Evolutionary conservation across 2,888 invertebrate species (phyloP), one percentile per base, ranked within the genome.

Genomic region (Polydrusus pterygomalis): DNA sequence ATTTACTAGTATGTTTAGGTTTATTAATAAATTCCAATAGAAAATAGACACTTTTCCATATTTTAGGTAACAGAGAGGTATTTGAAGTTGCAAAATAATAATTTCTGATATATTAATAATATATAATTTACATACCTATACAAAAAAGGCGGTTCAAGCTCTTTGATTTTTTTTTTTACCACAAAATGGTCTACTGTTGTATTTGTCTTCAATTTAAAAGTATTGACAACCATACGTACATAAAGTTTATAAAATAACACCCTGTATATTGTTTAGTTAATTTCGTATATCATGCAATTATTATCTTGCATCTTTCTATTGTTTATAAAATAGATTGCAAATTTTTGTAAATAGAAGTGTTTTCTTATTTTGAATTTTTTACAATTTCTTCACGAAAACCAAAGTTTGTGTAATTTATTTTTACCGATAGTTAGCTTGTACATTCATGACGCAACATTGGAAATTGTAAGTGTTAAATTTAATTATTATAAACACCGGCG

Each of bases 1-100:
- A 75, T 75, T 75, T 75, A 70, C 60, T 76, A 72, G 60, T 62
- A 43, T 54, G 63, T 72, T 72, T 76, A 71, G 75, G 67, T 72
- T 76, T 56, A 56, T 56, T 34, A 64, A 43, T 65, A 63, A 60
- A 64, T 43, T 38, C 60, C 40, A 72, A 45, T 76, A 72, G 71
- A 47, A 51, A 56, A 71, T 63, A 54, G 18, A 58, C 68, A 71
- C 68, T 60, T 72, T 71, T 70, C 51, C 75, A 43, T 54, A 70
- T 70, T 64, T 65, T 70, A 75, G 70, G 65, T 58, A 45, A 60
- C 49, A 65, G 17, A 40, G 10, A 30, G 43, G 30, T 56, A 54
- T 72, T 17, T 43, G 51, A 65, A 65, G 56, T 30, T 72, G 64
- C 45, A 63, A 30, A 65, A 65, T 49, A 45, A 20, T 47, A 17